These are phyloP conservation scores for Smutsia temminckii DNA, from an alignment of 2,797 vertebrate species.

Conservation along the genomic window DNA sequence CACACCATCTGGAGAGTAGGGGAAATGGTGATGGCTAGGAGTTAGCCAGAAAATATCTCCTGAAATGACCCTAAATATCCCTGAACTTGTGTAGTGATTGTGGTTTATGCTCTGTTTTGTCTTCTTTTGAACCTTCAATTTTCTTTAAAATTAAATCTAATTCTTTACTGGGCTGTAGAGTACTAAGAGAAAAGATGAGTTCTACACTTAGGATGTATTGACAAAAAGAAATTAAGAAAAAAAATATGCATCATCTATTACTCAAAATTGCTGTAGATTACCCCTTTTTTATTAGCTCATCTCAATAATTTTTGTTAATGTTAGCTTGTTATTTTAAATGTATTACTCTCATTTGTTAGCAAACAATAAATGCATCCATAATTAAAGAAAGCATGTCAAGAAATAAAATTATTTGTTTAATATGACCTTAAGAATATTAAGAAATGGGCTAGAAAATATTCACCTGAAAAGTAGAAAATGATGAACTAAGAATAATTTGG, in stretches of 20 bases:
- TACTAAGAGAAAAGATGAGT: background rate
- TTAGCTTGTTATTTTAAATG: background rate
- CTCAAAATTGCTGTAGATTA: background rate
- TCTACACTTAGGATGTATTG: background rate
- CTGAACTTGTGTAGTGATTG: background rate
- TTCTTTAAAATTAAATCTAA: background rate
- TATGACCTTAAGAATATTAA: background rate
- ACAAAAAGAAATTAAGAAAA: background rate
- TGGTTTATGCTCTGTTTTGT: background rate
- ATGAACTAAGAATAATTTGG: background rate
- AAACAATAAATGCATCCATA: background rate
- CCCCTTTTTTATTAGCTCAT: background rate
- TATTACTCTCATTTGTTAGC: background rate
- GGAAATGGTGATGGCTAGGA: background rate
- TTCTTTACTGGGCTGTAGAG: background rate
- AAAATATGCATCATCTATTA: background rate
- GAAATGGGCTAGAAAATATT: background rate
- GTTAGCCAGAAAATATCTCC: background rate
- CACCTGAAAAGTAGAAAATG: background rate
- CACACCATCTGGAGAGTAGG: fast-evolving
- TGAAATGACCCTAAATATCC: background rate
- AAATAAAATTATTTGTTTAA: background rate
- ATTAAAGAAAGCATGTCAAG: background rate
- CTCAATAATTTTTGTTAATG: background rate
- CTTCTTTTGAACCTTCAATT: background rate